A percentile compares a stretch with the other conserved stretches of the same genome.
Conservation (phyloP, 2,113 vertebrate species). For the Elgaria multicarinata region DNA sequence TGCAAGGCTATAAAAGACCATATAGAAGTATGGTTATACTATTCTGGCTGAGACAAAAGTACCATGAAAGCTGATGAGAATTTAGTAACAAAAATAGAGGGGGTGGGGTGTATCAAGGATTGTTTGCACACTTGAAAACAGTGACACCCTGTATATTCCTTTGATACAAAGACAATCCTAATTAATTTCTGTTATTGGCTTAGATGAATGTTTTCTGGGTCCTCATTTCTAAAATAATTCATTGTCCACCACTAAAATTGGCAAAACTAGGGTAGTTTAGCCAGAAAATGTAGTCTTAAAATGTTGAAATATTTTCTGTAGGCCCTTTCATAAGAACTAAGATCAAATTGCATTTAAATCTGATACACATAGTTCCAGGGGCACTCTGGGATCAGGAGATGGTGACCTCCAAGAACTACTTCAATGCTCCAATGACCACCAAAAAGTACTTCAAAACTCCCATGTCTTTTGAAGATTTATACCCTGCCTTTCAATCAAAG, state of each 20-base stretch:
- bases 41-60: slow-evolving; percentile 46
- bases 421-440: no score
- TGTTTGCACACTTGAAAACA: slow-evolving; percentile 36
- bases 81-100: slow-evolving; percentile 51
- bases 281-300: not conserved
- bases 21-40: slow-evolving; percentile 10
- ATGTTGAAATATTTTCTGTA: not conserved
- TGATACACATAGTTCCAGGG: not conserved
- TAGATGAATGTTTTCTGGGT: slow-evolving; percentile 8
- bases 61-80: slow-evolving; percentile 63
- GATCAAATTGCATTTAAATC: not conserved
- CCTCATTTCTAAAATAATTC: slow-evolving; percentile 39
- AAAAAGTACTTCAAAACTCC: no score
- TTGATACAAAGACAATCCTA: slow-evolving; percentile 8
- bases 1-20: slow-evolving; percentile 27
- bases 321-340: slow-evolving; percentile 16
- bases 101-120: fast-evolving
- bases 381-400: not conserved
- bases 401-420: no score
- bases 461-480: no score
- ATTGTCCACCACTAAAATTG: not conserved
- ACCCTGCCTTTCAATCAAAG: no score
- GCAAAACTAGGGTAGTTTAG: not conserved
- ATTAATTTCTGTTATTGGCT: slow-evolving; percentile 38
- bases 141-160: slow-evolving; percentile 10